Percentiles rank a stretch among this genome's conserved stretches.
phyloP scores from a whole-genome alignment of 2,797 vertebrate species.

The Scarus forsteni region DNA sequence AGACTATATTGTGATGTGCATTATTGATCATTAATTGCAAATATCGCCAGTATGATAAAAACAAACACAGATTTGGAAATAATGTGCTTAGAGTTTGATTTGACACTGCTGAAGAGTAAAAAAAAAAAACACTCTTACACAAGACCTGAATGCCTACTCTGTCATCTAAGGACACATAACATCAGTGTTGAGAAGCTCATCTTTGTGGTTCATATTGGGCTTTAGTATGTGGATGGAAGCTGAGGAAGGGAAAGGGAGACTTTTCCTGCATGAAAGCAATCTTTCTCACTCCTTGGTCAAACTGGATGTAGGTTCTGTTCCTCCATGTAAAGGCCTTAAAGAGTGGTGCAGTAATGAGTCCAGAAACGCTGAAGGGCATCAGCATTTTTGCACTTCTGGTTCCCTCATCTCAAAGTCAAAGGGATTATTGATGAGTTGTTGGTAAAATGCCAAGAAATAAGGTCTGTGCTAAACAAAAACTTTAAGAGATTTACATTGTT shows the following conservation, averaged over 20 bases:
- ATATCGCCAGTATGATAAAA: background rate
- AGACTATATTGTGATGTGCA: background rate
- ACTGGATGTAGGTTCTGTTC: no score
- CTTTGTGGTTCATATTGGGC: background rate
- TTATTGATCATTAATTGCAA: no score
- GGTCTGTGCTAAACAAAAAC: no score
- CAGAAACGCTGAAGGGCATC: no score
- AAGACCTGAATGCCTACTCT: background rate
- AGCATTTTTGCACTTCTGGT: no score
- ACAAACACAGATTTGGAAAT: background rate
- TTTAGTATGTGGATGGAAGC: background rate
- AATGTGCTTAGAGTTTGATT: background rate
- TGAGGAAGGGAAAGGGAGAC: background rate
- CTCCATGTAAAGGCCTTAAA: no score
- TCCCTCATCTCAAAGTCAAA: no score
- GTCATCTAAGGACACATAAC: conserved; percentile 11
- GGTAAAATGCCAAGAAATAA: no score
- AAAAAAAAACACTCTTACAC: background rate
- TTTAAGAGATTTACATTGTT: no score
- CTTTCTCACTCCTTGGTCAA: no score
- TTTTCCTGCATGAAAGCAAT: background rate
- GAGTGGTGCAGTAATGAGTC: no score
- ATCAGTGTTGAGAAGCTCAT: background rate
- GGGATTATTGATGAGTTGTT: no score
- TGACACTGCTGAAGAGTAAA: conserved; percentile 4